Percentiles rank a stretch among this genome's conserved stretches.
phyloP scores from a whole-genome alignment of 2,888 invertebrate genomes.

The Anoplius nigerrimus region DNA sequence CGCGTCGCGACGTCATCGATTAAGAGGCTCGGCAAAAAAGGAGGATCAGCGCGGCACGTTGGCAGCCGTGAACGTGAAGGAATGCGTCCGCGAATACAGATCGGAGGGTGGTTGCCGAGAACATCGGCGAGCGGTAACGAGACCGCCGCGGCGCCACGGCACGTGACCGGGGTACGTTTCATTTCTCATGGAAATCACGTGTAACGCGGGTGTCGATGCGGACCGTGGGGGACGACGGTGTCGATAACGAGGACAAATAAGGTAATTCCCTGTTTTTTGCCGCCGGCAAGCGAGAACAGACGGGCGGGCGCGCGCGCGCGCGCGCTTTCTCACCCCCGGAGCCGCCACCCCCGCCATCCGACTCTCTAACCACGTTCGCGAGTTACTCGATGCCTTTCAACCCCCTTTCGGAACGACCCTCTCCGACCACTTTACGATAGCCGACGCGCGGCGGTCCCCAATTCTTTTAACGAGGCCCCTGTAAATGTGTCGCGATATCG shows the following conservation, averaged over 20 bases:
- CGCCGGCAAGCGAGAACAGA: not conserved
- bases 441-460: too few species aligned
- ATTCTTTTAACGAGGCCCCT: too few species aligned
- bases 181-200: slow-evolving; percentile 3
- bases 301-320: not conserved
- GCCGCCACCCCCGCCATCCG: too few species aligned
- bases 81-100: too few species aligned
- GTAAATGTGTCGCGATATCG: too few species aligned
- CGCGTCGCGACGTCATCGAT: slow-evolving; percentile 46
- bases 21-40: slow-evolving; percentile 43
- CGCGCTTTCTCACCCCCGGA: too few species aligned
- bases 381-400: too few species aligned
- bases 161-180: slow-evolving; percentile 2
- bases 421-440: too few species aligned
- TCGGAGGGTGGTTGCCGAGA: not conserved
- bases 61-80: not conserved
- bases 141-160: not conserved
- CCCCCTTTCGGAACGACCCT: too few species aligned
- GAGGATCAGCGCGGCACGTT: not conserved
- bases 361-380: too few species aligned
- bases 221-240: not conserved
- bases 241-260: slow-evolving; percentile 3
- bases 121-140: slow-evolving; percentile 6
- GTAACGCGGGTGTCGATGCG: not conserved
- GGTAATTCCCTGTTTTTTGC: slow-evolving; percentile 10